Base-by-base conservation (phyloP, 1,140 invertebrate species). In the Drosophila ananassae region DNA sequence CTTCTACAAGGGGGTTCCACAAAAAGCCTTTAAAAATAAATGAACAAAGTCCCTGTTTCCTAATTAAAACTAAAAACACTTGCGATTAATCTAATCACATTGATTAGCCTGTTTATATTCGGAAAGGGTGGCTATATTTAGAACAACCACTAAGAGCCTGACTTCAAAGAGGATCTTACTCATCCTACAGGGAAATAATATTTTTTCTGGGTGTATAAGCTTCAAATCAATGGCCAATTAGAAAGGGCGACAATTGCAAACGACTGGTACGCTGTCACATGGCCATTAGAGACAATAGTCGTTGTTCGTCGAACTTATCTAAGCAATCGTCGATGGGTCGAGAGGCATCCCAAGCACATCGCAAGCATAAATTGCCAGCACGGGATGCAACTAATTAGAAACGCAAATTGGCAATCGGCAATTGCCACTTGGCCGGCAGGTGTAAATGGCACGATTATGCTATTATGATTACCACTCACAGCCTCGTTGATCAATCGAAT, bases 321-420 rank as follows among this genome's bases (percentile, higher is more conserved):
- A 58, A 67, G 63, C 73, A 76, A 76, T 68, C 73, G 63, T 57
- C 62, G 54, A 76, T 59, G 63, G 39, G n/a, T n/a, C n/a, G n/a
- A 78, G 17, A 17, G 17, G 17, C 17, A 17, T 17, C 17, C 17
- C 17, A 17, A 17, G 17, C 17, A 17, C 17, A 17, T 17, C 17
- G 17, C 17, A 17, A 17, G 17, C 17, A 84, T 77, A 84, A 69
- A 84, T 77, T 83, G 69, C 25, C n/a, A 24, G 25, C 78, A 63
- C 58, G 63, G 82, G 82, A 85, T 85, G 82, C 78, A 61, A 60
- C 82, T 85, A 87, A 85, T 85, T 85, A 73, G 79, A 82, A 87
- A 68, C 30, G 71, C 71, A 85, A 87, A 87, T 87, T 87, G 82
- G 47, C 78, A 76, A 78, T 85, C 63, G 82, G 52, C 78, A 82